Conservation (phyloP, 2,888 invertebrate species). For the Pterostichus niger region DNA sequence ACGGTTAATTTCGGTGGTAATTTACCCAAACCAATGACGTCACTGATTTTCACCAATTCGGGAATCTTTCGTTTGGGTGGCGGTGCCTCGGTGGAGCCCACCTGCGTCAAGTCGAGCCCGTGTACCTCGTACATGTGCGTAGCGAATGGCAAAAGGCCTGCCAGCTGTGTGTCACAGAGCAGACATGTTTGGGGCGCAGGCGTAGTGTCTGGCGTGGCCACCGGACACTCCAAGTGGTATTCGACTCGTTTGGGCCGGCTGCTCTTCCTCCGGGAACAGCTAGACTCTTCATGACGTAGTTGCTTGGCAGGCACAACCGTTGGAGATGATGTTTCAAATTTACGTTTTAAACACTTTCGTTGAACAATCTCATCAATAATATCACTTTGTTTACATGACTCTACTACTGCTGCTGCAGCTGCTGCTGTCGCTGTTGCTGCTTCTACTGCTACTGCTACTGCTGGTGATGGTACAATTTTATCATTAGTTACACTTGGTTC, state of each 20-base stretch:
- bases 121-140: constrained; percentile 79
- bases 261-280: constrained; percentile 75
- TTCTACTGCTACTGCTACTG: too few species aligned
- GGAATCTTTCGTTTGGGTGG: constrained; percentile 72
- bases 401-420: constrained; percentile 57
- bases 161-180: constrained; percentile 78
- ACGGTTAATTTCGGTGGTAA: constrained; percentile 9
- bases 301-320: constrained; percentile 58
- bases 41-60: constrained; percentile 75
- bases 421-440: too few species aligned
- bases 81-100: constrained; percentile 20
- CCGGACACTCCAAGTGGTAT: constrained; percentile 28
- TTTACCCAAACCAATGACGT: constrained; percentile 68
- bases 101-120: constrained; percentile 77
- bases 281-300: constrained; percentile 69
- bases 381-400: too few species aligned
- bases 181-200: constrained; percentile 74
- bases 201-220: background rate
- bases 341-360: constrained; percentile 73
- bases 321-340: constrained; percentile 68
- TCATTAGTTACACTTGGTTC: constrained; percentile 67
- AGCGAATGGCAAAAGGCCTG: constrained; percentile 77
- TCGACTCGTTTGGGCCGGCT: constrained; percentile 75
- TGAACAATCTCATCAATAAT: constrained; percentile 74
- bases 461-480: constrained; percentile 68